phyloP scores from a whole-genome alignment of 2,797 vertebrate genomes.

The Gouania willdenowi region DNA sequence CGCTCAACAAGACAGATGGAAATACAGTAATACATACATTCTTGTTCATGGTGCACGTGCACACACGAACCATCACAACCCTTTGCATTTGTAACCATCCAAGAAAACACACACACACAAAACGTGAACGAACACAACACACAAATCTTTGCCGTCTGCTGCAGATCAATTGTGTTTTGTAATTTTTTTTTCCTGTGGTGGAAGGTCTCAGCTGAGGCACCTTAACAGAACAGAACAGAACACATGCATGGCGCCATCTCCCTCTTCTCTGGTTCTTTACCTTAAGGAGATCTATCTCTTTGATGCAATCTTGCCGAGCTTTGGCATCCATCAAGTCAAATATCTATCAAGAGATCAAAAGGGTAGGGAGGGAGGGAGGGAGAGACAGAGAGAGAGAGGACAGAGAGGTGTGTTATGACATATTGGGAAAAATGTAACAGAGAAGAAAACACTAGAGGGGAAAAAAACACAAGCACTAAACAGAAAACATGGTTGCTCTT shows the following conservation, averaged over 20 bases:
- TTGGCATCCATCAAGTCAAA: slow-evolving; percentile 99
- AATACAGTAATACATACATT: neutral
- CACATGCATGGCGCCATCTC: slow-evolving; percentile 69
- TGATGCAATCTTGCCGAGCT: slow-evolving; percentile 98
- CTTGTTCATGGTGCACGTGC: slow-evolving; percentile 17
- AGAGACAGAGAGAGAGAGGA: slow-evolving; percentile 24
- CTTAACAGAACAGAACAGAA: slow-evolving; percentile 75
- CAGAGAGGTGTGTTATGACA: slow-evolving; percentile 58
- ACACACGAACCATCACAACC: slow-evolving; percentile 36
- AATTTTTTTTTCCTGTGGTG: slow-evolving; percentile 78
- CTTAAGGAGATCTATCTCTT: slow-evolving; percentile 99
- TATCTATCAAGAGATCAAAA: slow-evolving; percentile 88
- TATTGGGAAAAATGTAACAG: slow-evolving; percentile 56
- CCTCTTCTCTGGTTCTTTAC: slow-evolving; percentile 81
- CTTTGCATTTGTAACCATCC: slow-evolving; percentile 39
- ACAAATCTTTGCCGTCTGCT: slow-evolving; percentile 50
- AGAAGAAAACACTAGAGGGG: slow-evolving; percentile 3
- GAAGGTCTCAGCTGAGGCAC: slow-evolving; percentile 77
- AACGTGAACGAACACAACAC: slow-evolving; percentile 2
- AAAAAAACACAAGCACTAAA: slow-evolving; percentile 24
- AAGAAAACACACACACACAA: slow-evolving; percentile 2
- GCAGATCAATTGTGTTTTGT: slow-evolving; percentile 82
- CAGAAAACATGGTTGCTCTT: slow-evolving; percentile 55
- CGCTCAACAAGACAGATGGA: neutral
- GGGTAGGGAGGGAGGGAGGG: slow-evolving; percentile 46